These are phyloP conservation scores for Percopsis transmontana DNA, from an alignment of 2,113 vertebrate species.

Conservation along the genomic window DNA sequence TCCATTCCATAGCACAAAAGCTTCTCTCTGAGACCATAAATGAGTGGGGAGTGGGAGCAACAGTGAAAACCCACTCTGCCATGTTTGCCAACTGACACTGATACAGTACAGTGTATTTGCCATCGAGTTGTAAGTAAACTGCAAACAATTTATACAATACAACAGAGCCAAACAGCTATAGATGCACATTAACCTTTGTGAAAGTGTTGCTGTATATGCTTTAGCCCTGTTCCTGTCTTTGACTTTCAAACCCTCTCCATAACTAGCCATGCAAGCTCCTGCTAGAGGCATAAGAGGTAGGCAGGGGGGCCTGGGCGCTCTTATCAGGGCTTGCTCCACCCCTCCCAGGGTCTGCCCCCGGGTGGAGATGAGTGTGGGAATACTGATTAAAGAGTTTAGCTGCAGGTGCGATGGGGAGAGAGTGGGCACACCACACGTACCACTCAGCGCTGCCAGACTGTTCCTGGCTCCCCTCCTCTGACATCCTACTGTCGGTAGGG, in stretches of 20 bases:
- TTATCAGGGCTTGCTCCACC: slow-evolving; percentile 51
- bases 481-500: slow-evolving; percentile 41
- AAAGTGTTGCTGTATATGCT: background rate
- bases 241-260: slow-evolving; percentile 31
- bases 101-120: background rate
- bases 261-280: slow-evolving; percentile 12
- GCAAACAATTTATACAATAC: slow-evolving; percentile 4
- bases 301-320: slow-evolving; percentile 28
- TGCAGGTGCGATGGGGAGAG: slow-evolving; percentile 23
- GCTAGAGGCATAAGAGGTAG: slow-evolving; percentile 32
- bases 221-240: slow-evolving; percentile 35
- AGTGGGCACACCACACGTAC: slow-evolving; percentile 38
- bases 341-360: slow-evolving; percentile 25
- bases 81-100: slow-evolving; percentile 18
- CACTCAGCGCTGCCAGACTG: slow-evolving; percentile 18
- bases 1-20: slow-evolving; percentile 58
- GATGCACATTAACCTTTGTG: background rate
- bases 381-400: slow-evolving; percentile 47
- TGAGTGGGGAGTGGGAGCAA: slow-evolving; percentile 39
- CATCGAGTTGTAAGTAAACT: background rate
- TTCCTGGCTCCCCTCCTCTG: slow-evolving; percentile 2
- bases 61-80: background rate
- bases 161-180: too few relatives aligned
- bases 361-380: slow-evolving; percentile 41
- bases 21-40: slow-evolving; percentile 42